Conservation (phyloP, 2,797 vertebrate genomes). For the Hybognathus amarus region DNA sequence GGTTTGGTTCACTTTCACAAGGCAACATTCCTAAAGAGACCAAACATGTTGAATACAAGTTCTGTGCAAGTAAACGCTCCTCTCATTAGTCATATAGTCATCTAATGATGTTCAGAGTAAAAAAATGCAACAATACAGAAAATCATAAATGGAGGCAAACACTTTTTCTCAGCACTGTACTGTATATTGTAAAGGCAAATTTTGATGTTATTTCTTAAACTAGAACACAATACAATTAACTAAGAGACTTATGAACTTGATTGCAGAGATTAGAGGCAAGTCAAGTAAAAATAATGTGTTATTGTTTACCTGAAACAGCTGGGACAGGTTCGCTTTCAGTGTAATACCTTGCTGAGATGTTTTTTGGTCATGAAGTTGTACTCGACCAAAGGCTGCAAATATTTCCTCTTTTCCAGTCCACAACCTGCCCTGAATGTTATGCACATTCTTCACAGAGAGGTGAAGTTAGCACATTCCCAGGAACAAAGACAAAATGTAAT, state of each 20-base stretch:
- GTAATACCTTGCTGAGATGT: constrained; percentile 64
- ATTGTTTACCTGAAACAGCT: constrained; percentile 81
- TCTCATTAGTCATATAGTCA: neutral
- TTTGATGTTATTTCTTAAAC: neutral
- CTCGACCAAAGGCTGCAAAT: constrained; percentile 74
- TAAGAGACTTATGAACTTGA: neutral
- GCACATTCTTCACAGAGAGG: constrained; percentile 71
- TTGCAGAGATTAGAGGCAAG: neutral
- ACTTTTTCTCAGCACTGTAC: neutral
- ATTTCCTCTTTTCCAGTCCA: constrained; percentile 75
- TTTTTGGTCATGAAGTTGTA: constrained; percentile 68
- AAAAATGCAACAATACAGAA: neutral
- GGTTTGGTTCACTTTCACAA: neutral
- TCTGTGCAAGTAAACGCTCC: neutral
- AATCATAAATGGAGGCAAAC: neutral
- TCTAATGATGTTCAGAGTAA: neutral
- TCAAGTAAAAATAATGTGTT: neutral
- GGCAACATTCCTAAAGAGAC: neutral
- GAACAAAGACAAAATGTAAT: constrained; percentile 7
- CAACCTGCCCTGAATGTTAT: constrained; percentile 72
- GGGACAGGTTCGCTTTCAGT: constrained; percentile 74
- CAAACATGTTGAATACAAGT: neutral
- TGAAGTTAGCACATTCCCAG: neutral
- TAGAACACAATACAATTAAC: neutral
- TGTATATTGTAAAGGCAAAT: neutral